phyloP scores from a whole-genome alignment of 2,888 invertebrate genomes.

The Automeris io region DNA sequence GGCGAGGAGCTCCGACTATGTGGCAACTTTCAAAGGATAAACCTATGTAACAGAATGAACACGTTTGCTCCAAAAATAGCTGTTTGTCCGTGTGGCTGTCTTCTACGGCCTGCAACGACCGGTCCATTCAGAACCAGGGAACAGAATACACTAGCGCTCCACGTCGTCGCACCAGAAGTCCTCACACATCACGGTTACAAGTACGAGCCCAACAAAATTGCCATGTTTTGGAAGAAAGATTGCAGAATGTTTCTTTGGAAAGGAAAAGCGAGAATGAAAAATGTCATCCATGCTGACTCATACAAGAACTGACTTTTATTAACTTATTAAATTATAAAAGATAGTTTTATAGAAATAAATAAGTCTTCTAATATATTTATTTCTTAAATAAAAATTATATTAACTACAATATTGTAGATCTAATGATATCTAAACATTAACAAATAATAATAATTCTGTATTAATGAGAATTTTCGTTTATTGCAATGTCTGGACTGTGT shows the following conservation, averaged over 20 bases:
- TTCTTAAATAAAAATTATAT: slow-evolving; percentile 18
- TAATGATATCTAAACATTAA: background rate
- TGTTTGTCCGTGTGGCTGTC: slow-evolving; percentile 66
- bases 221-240: slow-evolving; percentile 82
- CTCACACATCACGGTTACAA: slow-evolving; percentile 73
- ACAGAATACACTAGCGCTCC: slow-evolving; percentile 54
- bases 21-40: slow-evolving; percentile 54
- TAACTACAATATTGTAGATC: slow-evolving; percentile 4
- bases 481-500: slow-evolving; percentile 80
- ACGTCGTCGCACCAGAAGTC: slow-evolving; percentile 72
- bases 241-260: slow-evolving; percentile 82
- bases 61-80: slow-evolving; percentile 40
- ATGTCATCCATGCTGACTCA: slow-evolving; percentile 41
- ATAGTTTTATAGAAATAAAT: slow-evolving; percentile 12
- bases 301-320: slow-evolving; percentile 28
- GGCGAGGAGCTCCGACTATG: slow-evolving; percentile 57
- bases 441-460: background rate
- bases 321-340: slow-evolving; percentile 9
- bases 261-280: slow-evolving; percentile 51
- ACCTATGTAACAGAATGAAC: slow-evolving; percentile 47
- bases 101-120: slow-evolving; percentile 44
- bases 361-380: slow-evolving; percentile 22
- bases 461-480: slow-evolving; percentile 34
- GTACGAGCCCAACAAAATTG: slow-evolving; percentile 77
- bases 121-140: slow-evolving; percentile 64